Percentiles rank a stretch among this genome's conserved stretches.
phyloP scores from a whole-genome alignment of 92 coral and sea anemone species.

The Porites lobata region DNA sequence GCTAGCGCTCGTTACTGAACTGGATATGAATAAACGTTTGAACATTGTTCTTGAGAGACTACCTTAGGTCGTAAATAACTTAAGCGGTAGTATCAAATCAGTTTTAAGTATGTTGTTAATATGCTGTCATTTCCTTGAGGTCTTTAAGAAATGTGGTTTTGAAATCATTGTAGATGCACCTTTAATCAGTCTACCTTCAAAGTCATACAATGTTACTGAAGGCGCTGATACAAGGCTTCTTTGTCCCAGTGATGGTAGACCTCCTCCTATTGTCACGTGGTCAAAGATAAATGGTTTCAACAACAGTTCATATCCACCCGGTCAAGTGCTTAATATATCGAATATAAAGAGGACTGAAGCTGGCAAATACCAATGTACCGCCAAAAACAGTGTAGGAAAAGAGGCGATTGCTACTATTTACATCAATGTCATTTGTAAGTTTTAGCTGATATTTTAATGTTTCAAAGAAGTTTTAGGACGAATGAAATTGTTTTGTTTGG shows the following conservation, averaged over 20 bases:
- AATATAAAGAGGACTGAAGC: not conserved
- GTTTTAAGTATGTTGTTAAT: no score
- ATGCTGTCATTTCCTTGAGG: no score
- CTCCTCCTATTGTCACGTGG: constrained; percentile 12
- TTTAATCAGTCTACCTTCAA: not conserved
- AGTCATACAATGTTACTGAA: not conserved
- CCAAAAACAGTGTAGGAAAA: constrained; percentile 21
- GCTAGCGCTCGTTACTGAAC: no score
- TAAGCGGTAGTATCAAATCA: no score
- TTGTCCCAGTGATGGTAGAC: not conserved
- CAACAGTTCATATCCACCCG: not conserved
- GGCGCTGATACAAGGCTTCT: not conserved
- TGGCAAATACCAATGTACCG: constrained; percentile 34
- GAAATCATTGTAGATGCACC: constrained; percentile 24
- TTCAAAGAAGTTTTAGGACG: not conserved
- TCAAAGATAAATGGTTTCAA: not conserved
- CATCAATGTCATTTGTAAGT: constrained; percentile 22
- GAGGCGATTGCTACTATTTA: not conserved
- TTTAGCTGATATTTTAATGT: not conserved
- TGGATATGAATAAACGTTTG: no score
- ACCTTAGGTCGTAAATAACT: no score
- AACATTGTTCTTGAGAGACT: no score
- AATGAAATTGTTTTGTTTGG: no score
- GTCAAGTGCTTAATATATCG: not conserved
- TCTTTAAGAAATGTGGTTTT: not conserved